Evolutionary conservation across 2,888 invertebrate genomes (phyloP), one percentile per base, ranked within the genome.

Genomic region (Scaptomyza reducta): DNA sequence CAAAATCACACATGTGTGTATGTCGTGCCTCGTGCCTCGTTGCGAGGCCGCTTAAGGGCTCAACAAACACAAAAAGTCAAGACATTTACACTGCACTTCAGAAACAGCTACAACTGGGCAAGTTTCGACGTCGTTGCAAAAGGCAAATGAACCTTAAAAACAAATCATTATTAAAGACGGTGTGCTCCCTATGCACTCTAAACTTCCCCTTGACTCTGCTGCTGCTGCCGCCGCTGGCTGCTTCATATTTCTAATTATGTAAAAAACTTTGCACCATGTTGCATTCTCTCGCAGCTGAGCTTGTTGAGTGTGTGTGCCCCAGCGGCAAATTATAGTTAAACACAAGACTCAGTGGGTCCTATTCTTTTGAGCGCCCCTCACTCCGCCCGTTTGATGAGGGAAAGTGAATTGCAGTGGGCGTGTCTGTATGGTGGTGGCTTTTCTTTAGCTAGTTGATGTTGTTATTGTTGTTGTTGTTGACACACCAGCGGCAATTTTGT

Each of bases 11-110:
- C 25, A 18, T 6, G 7, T 11, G 22, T 22, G 22, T 22, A 5
- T 22, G 2, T 22, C 3, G 22, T 22, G 40, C 2, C 25, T 29
- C 10, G 18, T 45, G 25, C 33, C 45, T 55, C 25, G 27, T 45
- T 46, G 55, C 33, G 49, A 45, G 50, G 38, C 38, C 66, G 89
- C 84, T 90, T 79, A 80, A 89, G 87, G 88, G 84, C 82, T 89
- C 74, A 79, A 70, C 86, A 90, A 90, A 90, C 90, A 86, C 77
- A 86, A 85, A 77, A 83, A 83, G 83, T 75, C 87, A 86, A 86
- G 88, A 79, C 74, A 83, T 83, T 88, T 86, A 83, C 88, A 87
- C 79, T 87, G 86, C 88, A 86, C 83, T 87, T 76, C 69, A 77
- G 56, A 45, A 29, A 54, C 31, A 40, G 40, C n/a, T 22, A 35